These are phyloP conservation scores for Rhamphomyia laevipes DNA, from an alignment of 2,888 invertebrate genomes.

Conservation along the genomic window DNA sequence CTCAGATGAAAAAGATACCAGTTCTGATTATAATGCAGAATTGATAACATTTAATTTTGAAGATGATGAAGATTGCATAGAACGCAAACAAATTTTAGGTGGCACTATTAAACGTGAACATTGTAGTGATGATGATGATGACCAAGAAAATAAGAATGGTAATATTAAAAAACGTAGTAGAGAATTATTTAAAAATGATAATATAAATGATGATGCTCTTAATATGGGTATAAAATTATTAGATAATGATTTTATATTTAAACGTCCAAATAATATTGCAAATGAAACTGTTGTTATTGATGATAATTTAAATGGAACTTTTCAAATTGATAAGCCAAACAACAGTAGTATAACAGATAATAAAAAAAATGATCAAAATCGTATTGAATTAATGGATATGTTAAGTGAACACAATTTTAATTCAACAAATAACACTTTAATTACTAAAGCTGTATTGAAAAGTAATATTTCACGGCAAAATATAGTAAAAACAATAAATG, in stretches of 20 bases:
- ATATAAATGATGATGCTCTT: background rate
- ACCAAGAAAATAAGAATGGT: no score
- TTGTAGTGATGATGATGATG: no score
- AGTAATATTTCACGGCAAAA: slow-evolving; percentile 19
- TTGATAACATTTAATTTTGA: slow-evolving; percentile 11
- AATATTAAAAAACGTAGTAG: no score
- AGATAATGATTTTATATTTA: slow-evolving; percentile 10
- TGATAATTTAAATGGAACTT: slow-evolving; percentile 15
- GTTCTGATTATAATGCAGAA: slow-evolving; percentile 14
- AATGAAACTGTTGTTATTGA: slow-evolving; percentile 12
- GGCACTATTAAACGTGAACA: no score
- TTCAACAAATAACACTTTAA: slow-evolving; percentile 15
- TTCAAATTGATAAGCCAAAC: slow-evolving; percentile 11
- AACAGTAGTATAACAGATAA: slow-evolving; percentile 2
- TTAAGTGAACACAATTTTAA: slow-evolving; percentile 22
- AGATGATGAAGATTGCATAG: background rate
- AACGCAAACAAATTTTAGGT: no score
- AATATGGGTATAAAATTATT: background rate
- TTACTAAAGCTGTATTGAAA: slow-evolving; percentile 19
- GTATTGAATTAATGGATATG: slow-evolving; percentile 18
- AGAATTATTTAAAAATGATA: background rate
- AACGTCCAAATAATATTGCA: slow-evolving; percentile 11
- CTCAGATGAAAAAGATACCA: slow-evolving; percentile 14
- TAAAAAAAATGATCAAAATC: slow-evolving; percentile 9
- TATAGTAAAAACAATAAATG: slow-evolving; percentile 24